Conservation (phyloP, 2,113 vertebrate species). For the Pedionomus torquatus region DNA sequence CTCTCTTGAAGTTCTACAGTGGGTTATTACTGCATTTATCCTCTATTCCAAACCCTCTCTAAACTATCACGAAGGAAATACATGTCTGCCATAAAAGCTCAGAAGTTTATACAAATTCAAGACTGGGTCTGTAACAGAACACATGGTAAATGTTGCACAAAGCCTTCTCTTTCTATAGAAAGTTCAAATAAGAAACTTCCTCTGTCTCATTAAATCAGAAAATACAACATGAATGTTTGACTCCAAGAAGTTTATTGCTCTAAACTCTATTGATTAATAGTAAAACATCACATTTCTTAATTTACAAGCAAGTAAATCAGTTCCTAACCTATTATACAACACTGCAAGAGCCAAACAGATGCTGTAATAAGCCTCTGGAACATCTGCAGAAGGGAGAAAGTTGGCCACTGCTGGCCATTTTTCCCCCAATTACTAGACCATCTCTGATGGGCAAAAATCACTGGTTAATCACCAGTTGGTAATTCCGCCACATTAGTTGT, state of each 20-base stretch:
- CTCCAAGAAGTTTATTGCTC: background rate
- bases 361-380: background rate
- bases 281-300: background rate
- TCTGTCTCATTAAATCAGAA: background rate
- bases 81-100: background rate
- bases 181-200: background rate
- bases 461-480: background rate
- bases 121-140: background rate
- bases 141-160: background rate
- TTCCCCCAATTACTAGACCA: rapidly evolving
- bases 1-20: too few species aligned
- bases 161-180: background rate
- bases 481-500: background rate
- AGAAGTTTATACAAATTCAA: background rate
- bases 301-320: background rate
- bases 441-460: background rate
- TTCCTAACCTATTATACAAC: background rate
- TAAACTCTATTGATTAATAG: background rate
- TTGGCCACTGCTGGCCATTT: background rate
- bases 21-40: rapidly evolving
- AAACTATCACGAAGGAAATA: background rate
- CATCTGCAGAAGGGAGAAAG: background rate
- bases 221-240: background rate
- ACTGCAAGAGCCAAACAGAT: background rate
- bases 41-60: background rate